Evolutionary conservation across 2,113 vertebrate genomes (phyloP).

Genomic region (Gracilinanus agilis): DNA sequence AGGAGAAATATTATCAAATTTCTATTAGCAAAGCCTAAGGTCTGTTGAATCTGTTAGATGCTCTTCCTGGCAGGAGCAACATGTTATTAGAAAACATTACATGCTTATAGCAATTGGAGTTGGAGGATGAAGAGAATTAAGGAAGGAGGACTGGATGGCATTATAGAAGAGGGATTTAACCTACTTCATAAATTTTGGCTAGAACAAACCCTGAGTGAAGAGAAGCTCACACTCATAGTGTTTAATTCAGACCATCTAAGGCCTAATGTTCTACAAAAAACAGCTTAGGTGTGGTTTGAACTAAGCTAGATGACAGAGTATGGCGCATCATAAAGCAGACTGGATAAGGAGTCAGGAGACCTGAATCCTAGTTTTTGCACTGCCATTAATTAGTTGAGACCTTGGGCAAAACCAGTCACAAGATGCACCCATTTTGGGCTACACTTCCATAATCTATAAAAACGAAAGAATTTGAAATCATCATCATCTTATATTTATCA

Average conservation of each 20-base stretch:
- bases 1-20: background rate
- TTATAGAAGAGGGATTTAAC: background rate
- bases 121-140: background rate
- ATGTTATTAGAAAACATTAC: background rate
- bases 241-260: background rate
- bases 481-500: background rate
- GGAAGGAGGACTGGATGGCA: background rate
- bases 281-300: background rate
- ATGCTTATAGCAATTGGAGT: background rate
- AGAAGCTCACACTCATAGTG: background rate
- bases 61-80: background rate
- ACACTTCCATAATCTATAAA: background rate
- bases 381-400: background rate
- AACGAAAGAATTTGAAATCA: background rate
- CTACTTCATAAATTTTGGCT: background rate
- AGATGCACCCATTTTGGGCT: background rate
- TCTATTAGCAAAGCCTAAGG: background rate
- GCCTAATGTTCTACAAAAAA: background rate
- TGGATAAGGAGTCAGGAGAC: background rate
- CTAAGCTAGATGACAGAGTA: background rate
- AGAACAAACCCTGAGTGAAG: background rate
- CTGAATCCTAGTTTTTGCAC: background rate
- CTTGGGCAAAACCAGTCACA: background rate
- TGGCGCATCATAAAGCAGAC: background rate
- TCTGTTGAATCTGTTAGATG: background rate